Base-by-base conservation (phyloP, 2,797 vertebrate species). In the Erpetoichthys calabaricus region DNA sequence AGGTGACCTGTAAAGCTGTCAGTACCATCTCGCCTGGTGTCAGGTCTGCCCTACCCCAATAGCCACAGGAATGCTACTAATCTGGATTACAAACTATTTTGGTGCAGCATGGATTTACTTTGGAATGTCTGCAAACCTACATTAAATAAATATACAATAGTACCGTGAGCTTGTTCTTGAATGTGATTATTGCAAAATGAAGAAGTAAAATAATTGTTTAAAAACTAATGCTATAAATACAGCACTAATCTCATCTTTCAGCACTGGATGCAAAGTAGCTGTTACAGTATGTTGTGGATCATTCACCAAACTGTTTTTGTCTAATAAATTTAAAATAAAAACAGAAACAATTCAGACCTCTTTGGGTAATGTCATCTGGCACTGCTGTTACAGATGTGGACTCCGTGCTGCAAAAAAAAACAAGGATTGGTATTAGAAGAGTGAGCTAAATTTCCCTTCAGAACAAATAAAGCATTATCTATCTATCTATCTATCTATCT, bases 81-180 rank as follows among this genome's bases (percentile, higher is more conserved):
- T 74, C 69, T 67, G 75, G 77, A 77, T 83, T 80, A 85, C 10
- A 9, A 47, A 44, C 76, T 82, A 80, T 79, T 82, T 75, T 75
- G 68, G 75, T 64, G 42, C 41, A 4, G 42, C 61, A 49, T 55
- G 61, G 49, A 44, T 67, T 25, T 25, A 25, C 25, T 25, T 25
- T 25, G 25, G 25, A 25, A 25, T 25, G 25, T 25, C 25, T 25
- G 25, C 25, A 25, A 25, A 25, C 25, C 25, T 25, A 25, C 25
- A 25, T 25, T 25, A 1, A 25, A 25, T 25, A 25, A 25, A 25
- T 25, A 25, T 25, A 25, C 25, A 25, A 25, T 25, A 25, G 2
- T 25, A 25, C 25, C 25, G 25, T 25, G 25, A 25, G 25, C 25
- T 25, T 25, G 25, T 25, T 25, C 25, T 25, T 25, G 25, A 25